A percentile compares a stretch with the other conserved stretches of the same genome.
phyloP scores from a whole-genome alignment of 2,797 vertebrate genomes.

The Hippoglossus hippoglossus region DNA sequence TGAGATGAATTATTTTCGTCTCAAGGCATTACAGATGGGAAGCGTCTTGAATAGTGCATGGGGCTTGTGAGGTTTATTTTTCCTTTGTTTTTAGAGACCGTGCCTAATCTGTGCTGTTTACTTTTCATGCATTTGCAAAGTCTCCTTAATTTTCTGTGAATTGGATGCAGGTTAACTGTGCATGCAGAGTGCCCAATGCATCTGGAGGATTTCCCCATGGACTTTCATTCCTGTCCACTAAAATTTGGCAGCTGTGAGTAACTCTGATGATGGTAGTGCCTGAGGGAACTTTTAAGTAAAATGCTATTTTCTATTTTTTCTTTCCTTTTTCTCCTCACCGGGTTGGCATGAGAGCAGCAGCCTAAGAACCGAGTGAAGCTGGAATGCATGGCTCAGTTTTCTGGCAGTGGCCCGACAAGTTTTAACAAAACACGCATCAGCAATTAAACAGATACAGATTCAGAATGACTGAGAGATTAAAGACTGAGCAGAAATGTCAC shows the following conservation, averaged over 20 bases:
- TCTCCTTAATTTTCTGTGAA: conserved; percentile 66
- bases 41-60: conserved; percentile 62
- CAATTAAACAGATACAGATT: conserved; percentile 10
- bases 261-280: conserved; percentile 60
- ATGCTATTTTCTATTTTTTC: conserved; percentile 42
- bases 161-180: conserved; percentile 93
- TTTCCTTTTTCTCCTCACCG: conserved; percentile 21
- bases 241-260: conserved; percentile 99
- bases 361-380: conserved; percentile 48
- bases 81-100: conserved; percentile 6
- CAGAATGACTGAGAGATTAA: conserved; percentile 3
- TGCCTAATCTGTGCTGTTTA: conserved; percentile 64
- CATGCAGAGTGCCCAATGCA: conserved; percentile 99
- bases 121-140: conserved; percentile 66
- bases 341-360: conserved; percentile 33
- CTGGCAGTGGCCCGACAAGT: conserved; percentile 27
- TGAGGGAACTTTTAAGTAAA: conserved; percentile 52
- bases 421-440: conserved; percentile 11
- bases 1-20: conserved; percentile 38
- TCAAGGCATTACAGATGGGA: conserved; percentile 64
- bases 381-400: conserved; percentile 52
- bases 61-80: conserved; percentile 31
- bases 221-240: conserved; percentile 97
- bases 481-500: conserved; percentile 18
- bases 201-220: conserved; percentile 99